phyloP scores from a whole-genome alignment of 2,113 vertebrate species.

The Aplodontia rufa region DNA sequence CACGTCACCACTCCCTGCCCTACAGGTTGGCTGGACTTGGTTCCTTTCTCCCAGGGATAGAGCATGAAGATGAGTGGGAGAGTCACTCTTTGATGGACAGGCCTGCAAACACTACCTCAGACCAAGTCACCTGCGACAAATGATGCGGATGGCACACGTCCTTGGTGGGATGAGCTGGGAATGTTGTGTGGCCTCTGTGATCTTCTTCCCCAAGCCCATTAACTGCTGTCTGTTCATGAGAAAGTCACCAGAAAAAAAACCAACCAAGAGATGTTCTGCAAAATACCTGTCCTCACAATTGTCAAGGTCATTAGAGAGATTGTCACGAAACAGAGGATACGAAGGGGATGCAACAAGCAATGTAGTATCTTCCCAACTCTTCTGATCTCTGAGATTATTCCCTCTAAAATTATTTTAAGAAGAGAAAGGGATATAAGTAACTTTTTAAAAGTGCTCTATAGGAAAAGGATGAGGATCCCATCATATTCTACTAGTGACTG shows the following conservation, averaged over 20 bases:
- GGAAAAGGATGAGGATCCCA: not conserved
- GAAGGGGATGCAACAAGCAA: rapidly evolving
- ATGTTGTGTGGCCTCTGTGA: not conserved
- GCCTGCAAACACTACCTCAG: not conserved
- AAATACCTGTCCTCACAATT: not conserved
- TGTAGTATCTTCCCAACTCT: too few relatives aligned
- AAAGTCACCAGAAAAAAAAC: not conserved
- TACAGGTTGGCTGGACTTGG: not conserved
- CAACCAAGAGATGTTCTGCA: not conserved
- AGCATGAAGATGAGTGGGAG: too few relatives aligned
- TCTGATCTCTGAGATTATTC: not conserved
- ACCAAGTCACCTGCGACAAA: too few relatives aligned
- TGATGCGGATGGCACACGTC: rapidly evolving
- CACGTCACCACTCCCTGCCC: not conserved
- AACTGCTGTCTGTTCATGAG: not conserved
- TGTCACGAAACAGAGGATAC: not conserved
- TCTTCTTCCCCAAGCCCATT: too few relatives aligned
- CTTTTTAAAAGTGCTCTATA: not conserved
- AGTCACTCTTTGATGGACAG: not conserved
- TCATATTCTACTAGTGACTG: not conserved
- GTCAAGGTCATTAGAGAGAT: not conserved
- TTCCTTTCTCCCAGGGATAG: not conserved
- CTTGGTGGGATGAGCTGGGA: not conserved
- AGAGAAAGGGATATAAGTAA: not conserved
- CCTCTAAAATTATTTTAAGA: not conserved